A percentile compares a stretch with the other conserved stretches of the same genome.
phyloP scores from a whole-genome alignment of 2,113 vertebrate species.

The Okapia johnstoni region DNA sequence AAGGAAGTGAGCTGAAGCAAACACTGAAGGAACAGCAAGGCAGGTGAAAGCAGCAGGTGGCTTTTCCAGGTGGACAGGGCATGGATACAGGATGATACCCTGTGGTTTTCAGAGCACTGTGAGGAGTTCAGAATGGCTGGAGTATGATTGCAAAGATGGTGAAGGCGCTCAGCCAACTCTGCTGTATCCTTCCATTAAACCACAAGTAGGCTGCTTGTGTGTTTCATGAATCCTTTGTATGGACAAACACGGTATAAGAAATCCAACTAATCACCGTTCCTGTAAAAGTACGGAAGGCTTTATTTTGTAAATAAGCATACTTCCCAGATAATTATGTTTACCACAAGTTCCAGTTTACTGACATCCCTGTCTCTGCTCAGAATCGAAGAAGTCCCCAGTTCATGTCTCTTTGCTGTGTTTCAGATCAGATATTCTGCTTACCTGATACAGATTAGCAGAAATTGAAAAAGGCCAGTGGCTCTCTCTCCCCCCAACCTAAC shows the following conservation, averaged over 20 bases:
- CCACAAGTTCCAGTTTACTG: neutral
- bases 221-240: neutral
- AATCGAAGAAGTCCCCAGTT: neutral
- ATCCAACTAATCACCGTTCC: neutral
- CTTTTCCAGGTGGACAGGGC: too few species aligned
- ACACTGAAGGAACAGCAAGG: neutral
- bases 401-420: neutral
- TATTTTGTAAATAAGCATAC: neutral
- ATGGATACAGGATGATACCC: neutral
- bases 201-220: neutral
- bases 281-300: neutral
- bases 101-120: neutral
- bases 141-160: accelerated
- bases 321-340: neutral
- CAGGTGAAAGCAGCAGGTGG: neutral
- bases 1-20: neutral
- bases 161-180: neutral
- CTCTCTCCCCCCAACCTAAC: neutral
- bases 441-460: neutral
- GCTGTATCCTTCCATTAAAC: neutral
- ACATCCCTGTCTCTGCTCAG: neutral
- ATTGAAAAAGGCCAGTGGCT: neutral
- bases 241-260: neutral
- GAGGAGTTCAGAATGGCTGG: neutral
- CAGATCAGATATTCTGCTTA: neutral